Evolutionary conservation across 2,113 vertebrate genomes (phyloP).

Genomic region (Chaetodon auriga): DNA sequence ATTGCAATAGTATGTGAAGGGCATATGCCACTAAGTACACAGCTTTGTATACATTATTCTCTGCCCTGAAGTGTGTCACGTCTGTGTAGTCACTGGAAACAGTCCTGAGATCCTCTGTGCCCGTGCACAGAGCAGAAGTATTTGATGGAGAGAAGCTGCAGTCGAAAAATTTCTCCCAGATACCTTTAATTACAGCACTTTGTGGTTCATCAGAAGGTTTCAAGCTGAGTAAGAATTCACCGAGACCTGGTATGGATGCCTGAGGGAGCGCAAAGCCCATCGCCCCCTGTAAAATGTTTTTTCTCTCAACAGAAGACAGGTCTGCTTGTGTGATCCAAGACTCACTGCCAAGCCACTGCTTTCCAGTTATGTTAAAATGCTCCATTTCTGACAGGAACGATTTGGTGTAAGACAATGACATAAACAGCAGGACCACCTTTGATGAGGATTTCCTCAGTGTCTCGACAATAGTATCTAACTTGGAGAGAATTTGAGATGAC

Average conservation of each 20-base stretch:
- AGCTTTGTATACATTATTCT: slow-evolving; percentile 76
- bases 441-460: slow-evolving; percentile 61
- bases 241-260: slow-evolving; percentile 60
- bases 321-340: slow-evolving; percentile 70
- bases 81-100: slow-evolving; percentile 74
- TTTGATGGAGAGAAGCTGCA: slow-evolving; percentile 67
- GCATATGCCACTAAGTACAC: slow-evolving; percentile 75
- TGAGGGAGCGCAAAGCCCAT: slow-evolving; percentile 77
- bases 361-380: slow-evolving; percentile 67
- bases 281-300: slow-evolving; percentile 61
- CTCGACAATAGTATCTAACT: background rate
- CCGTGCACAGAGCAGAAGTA: slow-evolving; percentile 56
- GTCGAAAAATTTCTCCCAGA: slow-evolving; percentile 70
- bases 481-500: too few species aligned
- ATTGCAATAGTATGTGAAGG: slow-evolving; percentile 68
- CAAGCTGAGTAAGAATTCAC: slow-evolving; percentile 67
- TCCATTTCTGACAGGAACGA: slow-evolving; percentile 48
- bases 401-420: slow-evolving; percentile 35
- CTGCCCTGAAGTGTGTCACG: slow-evolving; percentile 62
- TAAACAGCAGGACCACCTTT: slow-evolving; percentile 72
- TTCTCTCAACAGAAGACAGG: slow-evolving; percentile 50
- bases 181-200: slow-evolving; percentile 43
- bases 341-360: slow-evolving; percentile 74
- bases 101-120: slow-evolving; percentile 69
- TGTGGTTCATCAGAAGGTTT: slow-evolving; percentile 67